These are phyloP conservation scores for Artibeus lituratus DNA, from an alignment of 2,797 vertebrate genomes.

Conservation along the genomic window DNA sequence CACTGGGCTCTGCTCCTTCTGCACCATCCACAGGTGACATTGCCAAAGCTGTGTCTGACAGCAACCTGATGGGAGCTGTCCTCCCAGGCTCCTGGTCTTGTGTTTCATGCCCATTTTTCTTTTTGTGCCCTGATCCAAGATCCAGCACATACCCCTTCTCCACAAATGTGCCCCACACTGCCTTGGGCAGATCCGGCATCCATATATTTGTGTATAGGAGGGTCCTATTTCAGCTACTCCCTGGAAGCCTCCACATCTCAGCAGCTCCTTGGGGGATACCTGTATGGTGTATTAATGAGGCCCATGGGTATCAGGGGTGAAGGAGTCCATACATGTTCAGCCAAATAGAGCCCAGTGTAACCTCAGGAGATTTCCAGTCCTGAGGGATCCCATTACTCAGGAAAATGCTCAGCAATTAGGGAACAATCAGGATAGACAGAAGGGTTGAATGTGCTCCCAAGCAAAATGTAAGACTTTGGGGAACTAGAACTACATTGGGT, in stretches of 20 bases:
- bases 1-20: not conserved
- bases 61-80: not conserved
- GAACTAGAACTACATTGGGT: not conserved
- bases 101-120: not conserved
- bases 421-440: not conserved
- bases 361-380: not conserved
- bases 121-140: not conserved
- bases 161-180: not conserved
- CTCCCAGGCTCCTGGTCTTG: not conserved
- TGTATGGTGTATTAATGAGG: not conserved
- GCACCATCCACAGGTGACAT: not conserved
- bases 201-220: not conserved
- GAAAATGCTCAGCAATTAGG: not conserved
- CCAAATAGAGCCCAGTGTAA: not conserved
- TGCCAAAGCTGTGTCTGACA: not conserved
- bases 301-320: not conserved
- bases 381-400: constrained; percentile 16
- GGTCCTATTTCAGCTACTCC: not conserved
- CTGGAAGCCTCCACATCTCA: not conserved
- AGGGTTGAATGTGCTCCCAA: not conserved
- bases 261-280: not conserved
- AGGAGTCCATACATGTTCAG: not conserved
- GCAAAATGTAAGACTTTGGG: not conserved
- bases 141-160: not conserved
- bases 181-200: not conserved